Evolutionary conservation across 2,888 invertebrate species (phyloP).

Genomic region (Leptothorax acervorum): DNA sequence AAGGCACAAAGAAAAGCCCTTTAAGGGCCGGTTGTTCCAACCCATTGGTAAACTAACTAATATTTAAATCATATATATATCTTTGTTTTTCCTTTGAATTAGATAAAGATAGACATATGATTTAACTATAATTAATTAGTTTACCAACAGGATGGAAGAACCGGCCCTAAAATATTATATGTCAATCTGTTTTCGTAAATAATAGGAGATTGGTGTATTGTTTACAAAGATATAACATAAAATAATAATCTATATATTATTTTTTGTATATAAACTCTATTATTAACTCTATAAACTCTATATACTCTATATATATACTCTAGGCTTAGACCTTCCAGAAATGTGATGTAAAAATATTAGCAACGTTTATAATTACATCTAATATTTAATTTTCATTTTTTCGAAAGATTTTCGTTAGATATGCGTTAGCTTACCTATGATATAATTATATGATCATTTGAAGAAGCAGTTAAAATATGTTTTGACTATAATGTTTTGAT

Average conservation of each 20-base stretch:
- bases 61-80: too few species aligned
- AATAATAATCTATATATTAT: background rate
- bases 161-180: too few species aligned
- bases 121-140: too few species aligned
- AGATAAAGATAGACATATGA: too few species aligned
- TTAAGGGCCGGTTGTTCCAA: too few species aligned
- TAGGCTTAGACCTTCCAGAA: background rate
- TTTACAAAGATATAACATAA: background rate
- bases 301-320: too few species aligned
- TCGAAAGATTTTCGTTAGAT: background rate
- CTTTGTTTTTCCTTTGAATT: too few species aligned
- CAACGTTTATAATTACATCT: background rate
- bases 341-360: background rate
- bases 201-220: background rate
- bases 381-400: background rate
- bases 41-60: too few species aligned
- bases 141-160: too few species aligned
- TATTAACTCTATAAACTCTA: too few species aligned
- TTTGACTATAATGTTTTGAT: background rate
- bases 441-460: background rate
- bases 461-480: background rate
- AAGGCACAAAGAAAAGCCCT: background rate
- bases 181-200: background rate
- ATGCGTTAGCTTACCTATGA: background rate
- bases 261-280: background rate